Percentiles rank a stretch among this genome's conserved stretches.
phyloP scores from a whole-genome alignment of 1,140 invertebrate genomes.

The Cydia amplana region DNA sequence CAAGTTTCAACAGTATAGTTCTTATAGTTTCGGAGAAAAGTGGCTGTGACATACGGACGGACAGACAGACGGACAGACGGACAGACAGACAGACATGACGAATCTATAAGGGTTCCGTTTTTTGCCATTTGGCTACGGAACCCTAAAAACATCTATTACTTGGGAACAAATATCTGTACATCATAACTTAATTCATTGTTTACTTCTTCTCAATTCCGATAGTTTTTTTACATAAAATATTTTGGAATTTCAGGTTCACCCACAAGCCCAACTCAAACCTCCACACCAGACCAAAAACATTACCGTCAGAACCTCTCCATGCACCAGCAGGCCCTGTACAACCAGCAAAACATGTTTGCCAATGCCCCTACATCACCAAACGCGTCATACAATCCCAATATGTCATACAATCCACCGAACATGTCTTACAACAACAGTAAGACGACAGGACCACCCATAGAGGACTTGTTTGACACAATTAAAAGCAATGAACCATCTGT shows the following conservation, averaged over 20 bases:
- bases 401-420: background rate
- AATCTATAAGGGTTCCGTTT: no score
- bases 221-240: background rate
- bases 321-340: constrained; percentile 71
- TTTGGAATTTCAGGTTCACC: constrained; percentile 61
- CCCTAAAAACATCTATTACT: no score
- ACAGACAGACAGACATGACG: no score
- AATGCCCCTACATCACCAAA: constrained; percentile 69
- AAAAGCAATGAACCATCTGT: constrained; percentile 67
- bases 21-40: no score
- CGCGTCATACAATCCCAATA: constrained; percentile 58
- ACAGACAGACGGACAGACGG: no score
- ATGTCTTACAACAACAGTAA: constrained; percentile 63
- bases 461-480: constrained; percentile 84
- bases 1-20: no score
- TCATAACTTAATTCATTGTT: no score
- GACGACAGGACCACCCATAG: constrained; percentile 83
- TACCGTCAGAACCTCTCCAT: constrained; percentile 66
- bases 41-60: no score
- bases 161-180: no score
- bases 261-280: constrained; percentile 70
- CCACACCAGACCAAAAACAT: constrained; percentile 69
- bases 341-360: constrained; percentile 68
- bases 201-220: no score
- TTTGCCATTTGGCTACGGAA: no score